These are phyloP conservation scores for Apostichopus japonicus DNA, from an alignment of 35 echinoderm and acorn worm species.

Conservation along the genomic window DNA sequence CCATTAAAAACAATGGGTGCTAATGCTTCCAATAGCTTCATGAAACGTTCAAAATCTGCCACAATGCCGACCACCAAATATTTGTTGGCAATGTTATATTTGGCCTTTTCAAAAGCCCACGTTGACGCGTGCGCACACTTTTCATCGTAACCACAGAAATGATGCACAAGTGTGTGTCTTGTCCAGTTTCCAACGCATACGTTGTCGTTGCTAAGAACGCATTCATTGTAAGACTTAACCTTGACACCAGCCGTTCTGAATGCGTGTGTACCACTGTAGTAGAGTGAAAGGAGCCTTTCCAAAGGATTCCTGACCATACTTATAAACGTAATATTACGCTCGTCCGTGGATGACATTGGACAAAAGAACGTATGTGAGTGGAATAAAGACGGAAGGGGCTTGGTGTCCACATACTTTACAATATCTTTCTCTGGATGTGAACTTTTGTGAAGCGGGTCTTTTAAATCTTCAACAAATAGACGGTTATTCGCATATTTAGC, in stretches of 20 bases:
- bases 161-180: slow-evolving; percentile 10
- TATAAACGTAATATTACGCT: slow-evolving; percentile 11
- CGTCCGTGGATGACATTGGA: neutral
- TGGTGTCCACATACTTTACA: neutral
- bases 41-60: slow-evolving; percentile 34
- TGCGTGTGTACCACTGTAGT: slow-evolving; percentile 7
- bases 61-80: slow-evolving; percentile 34
- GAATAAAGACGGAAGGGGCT: slow-evolving; percentile 32
- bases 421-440: slow-evolving; percentile 37
- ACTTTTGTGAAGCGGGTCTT: slow-evolving; percentile 42
- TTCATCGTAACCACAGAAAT: slow-evolving; percentile 43
- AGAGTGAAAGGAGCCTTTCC: slow-evolving; percentile 20
- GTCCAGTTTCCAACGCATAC: slow-evolving; percentile 47
- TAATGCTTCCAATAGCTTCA: slow-evolving; percentile 8
- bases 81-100: slow-evolving; percentile 16
- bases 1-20: slow-evolving; percentile 26
- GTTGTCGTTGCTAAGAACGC: slow-evolving; percentile 6
- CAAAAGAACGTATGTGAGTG: slow-evolving; percentile 19
- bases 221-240: slow-evolving; percentile 25
- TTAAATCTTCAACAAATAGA: slow-evolving; percentile 46
- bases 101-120: slow-evolving; percentile 34
- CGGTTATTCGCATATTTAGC: slow-evolving; percentile 38
- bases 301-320: slow-evolving; percentile 50
- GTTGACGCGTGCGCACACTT: slow-evolving; percentile 8
- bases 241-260: slow-evolving; percentile 26